phyloP scores from a whole-genome alignment of 92 coral and sea anemone genomes.

The Blastomussa wellsi region DNA sequence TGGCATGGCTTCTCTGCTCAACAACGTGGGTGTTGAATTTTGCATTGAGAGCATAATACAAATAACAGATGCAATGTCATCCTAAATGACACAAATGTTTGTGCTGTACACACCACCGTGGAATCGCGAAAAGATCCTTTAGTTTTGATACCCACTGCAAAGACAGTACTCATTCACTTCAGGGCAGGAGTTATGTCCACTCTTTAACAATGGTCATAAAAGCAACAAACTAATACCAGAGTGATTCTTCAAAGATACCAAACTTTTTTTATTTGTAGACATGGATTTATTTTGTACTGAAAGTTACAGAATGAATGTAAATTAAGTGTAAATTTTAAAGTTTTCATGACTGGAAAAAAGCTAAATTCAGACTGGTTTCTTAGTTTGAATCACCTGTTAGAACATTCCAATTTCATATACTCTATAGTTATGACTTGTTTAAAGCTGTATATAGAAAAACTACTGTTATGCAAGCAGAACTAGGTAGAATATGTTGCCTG shows the following conservation, averaged over 20 bases:
- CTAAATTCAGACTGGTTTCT: not conserved
- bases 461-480: not conserved
- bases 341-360: slow-evolving; percentile 4
- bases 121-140: slow-evolving; percentile 3
- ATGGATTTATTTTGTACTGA: slow-evolving; percentile 25
- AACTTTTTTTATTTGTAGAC: slow-evolving; percentile 10
- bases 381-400: not conserved
- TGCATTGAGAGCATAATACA: slow-evolving; percentile 8
- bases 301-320: slow-evolving; percentile 15
- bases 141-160: slow-evolving; percentile 41
- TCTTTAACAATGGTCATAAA: not conserved
- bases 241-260: not conserved
- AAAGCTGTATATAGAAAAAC: not conserved
- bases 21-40: not conserved
- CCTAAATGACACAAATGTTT: not conserved
- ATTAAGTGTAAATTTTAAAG: slow-evolving; percentile 22
- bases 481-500: not conserved
- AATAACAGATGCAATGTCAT: not conserved
- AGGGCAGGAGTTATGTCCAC: not conserved
- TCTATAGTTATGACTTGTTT: not conserved
- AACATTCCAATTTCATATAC: not conserved
- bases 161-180: too few species aligned
- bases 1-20: slow-evolving; percentile 10
- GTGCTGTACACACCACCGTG: not conserved
- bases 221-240: not conserved